Evolutionary conservation across 2,113 vertebrate species (phyloP).

Genomic region (Sinosuthora webbiana): DNA sequence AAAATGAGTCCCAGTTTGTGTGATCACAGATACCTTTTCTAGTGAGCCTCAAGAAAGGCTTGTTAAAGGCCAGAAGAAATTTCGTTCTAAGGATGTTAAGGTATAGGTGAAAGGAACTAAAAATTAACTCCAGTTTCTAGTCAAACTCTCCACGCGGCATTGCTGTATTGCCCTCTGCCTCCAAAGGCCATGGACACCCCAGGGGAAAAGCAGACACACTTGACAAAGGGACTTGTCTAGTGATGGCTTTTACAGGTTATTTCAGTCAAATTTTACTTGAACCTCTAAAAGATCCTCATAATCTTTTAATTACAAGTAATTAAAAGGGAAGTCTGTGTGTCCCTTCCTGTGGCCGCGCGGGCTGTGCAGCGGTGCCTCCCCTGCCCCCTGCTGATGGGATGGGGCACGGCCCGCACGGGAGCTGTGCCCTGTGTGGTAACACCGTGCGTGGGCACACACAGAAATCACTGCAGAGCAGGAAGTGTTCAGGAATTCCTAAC

Average conservation of each 20-base stretch:
- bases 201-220: neutral
- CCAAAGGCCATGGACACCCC: neutral
- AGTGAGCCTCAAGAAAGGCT: neutral
- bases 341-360: accelerated
- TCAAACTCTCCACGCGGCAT: accelerated
- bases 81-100: neutral
- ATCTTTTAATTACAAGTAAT: neutral
- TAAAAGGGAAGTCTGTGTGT: accelerated
- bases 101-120: neutral
- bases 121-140: neutral
- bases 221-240: neutral
- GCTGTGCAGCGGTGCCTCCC: neutral
- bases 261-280: neutral
- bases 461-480: neutral
- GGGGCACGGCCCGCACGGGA: neutral
- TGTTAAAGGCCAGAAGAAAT: neutral
- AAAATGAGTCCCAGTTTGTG: neutral
- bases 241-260: neutral
- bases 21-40: neutral
- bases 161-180: neutral
- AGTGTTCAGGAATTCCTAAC: neutral
- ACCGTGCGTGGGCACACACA: neutral
- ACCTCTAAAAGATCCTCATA: neutral
- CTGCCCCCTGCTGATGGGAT: conserved; percentile 31
- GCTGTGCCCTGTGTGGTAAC: no score